Evolutionary conservation across 2,797 vertebrate species (phyloP), one percentile per base, ranked within the genome.

Genomic region (Sebastes hubbsi): DNA sequence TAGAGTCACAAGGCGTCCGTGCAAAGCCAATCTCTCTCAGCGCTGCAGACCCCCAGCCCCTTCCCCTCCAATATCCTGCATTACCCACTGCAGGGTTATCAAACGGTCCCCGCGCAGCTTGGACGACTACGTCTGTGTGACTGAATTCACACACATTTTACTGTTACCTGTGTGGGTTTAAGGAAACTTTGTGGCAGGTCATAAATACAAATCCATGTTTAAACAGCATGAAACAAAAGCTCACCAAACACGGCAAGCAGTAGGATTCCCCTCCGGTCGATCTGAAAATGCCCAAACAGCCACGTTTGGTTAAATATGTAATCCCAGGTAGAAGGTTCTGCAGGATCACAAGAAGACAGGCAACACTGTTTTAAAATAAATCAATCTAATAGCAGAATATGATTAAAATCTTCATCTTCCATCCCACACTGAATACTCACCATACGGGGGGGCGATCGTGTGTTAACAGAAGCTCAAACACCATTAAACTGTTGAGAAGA

Each of bases 21-120:
- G 87, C 87, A 89, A 91, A 92, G 91, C 85, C 92, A 90, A 92
- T 91, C 89, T 90, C 87, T 84, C 87, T 84, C 2, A 30, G 79
- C 42, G 16, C 81, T 1, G 74, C 87, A 62, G 73, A 64, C 80
- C 80, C 70, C 58, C 71, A 18, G 8, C 76, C 32, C 82, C 77
- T 29, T 56, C 81, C 55, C 76, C 77, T 30, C 72, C 78, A 42
- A 34, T 36, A 87, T 80, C 78, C 77, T 55, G 78, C 87, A 56
- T 80, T 67, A 75, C 76, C n/a, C 64, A 80, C 91, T 78, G 87
- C 91, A 78, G 85, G 90, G 87, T 91, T 89, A 92, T 91, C 92
- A 88, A 59, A 68, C 82, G 34, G 85, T 66, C 74, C 63, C 80
- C 2, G 74, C 80, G 84, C 87, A 85, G 88, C 87, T 66, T 72